Evolutionary conservation across 2,797 vertebrate species (phyloP).

Genomic region (Macropodus opercularis): DNA sequence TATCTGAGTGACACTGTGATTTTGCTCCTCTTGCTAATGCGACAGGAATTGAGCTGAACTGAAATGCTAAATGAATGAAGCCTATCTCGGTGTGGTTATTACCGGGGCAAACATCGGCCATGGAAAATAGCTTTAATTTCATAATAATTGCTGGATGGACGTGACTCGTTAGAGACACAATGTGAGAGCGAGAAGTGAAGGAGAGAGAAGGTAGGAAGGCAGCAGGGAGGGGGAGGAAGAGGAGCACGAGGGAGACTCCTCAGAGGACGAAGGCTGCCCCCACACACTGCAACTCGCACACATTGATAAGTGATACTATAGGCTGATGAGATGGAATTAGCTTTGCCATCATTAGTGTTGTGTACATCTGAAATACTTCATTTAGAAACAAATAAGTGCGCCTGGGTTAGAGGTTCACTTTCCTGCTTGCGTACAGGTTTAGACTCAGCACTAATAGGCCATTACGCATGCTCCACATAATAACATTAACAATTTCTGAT

Average conservation of each 20-base stretch:
- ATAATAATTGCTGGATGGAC: constrained; percentile 82
- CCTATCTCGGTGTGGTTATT: constrained; percentile 78
- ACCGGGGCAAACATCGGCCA: constrained; percentile 77
- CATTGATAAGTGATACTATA: constrained; percentile 35
- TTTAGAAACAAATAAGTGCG: constrained; percentile 29
- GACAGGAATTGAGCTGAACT: constrained; percentile 92
- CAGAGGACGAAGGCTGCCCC: constrained; percentile 36
- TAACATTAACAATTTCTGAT: constrained; percentile 7
- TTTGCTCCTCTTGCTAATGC: constrained; percentile 86
- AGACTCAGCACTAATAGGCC: constrained; percentile 25
- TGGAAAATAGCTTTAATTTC: constrained; percentile 84
- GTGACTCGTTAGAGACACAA: constrained; percentile 77
- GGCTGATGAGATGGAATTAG: constrained; percentile 45
- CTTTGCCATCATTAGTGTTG: constrained; percentile 37
- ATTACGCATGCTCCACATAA: constrained; percentile 23
- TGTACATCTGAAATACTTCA: constrained; percentile 36
- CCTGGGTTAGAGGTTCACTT: constrained; percentile 24
- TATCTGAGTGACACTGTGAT: constrained; percentile 91
- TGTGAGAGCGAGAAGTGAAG: constrained; percentile 42
- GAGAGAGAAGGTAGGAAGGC: not conserved
- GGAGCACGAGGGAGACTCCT: constrained; percentile 24
- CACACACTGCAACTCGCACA: constrained; percentile 40
- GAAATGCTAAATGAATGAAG: constrained; percentile 83
- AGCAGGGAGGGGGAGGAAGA: not conserved
- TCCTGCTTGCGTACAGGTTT: constrained; percentile 25